A percentile compares a stretch with the other conserved stretches of the same genome.
phyloP scores from a whole-genome alignment of 1,140 invertebrate genomes.

The Euschistus heros region DNA sequence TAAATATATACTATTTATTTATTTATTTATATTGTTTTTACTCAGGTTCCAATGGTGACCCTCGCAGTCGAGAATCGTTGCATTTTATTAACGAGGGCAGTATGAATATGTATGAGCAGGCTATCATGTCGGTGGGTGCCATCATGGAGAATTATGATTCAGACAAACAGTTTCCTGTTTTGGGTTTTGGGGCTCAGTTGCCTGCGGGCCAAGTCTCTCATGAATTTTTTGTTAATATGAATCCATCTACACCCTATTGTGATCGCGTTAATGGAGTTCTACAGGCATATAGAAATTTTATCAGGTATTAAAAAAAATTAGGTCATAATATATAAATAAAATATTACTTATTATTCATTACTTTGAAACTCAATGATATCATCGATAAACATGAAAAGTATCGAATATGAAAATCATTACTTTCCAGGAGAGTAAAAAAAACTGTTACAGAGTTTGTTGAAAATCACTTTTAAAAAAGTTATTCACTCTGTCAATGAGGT shows the following conservation, averaged over 20 bases:
- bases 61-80: constrained; percentile 42
- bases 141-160: constrained; percentile 53
- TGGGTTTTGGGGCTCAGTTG: constrained; percentile 46
- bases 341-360: no score
- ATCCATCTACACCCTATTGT: constrained; percentile 46
- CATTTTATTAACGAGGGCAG: constrained; percentile 41
- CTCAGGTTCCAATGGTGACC: constrained; percentile 52
- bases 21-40: constrained; percentile 5
- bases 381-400: no score
- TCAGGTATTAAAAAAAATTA: constrained; percentile 30
- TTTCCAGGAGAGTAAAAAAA: no score
- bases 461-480: no score
- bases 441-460: no score
- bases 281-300: constrained; percentile 35
- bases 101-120: constrained; percentile 47
- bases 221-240: constrained; percentile 49
- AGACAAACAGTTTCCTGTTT: constrained; percentile 45
- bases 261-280: constrained; percentile 36
- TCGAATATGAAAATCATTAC: no score
- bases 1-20: neutral
- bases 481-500: no score
- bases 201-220: constrained; percentile 45
- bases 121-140: constrained; percentile 46
- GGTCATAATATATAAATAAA: no score
- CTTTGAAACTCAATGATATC: no score